Conservation (phyloP, 2,797 vertebrate genomes). For the Cheirogaleus major region DNA sequence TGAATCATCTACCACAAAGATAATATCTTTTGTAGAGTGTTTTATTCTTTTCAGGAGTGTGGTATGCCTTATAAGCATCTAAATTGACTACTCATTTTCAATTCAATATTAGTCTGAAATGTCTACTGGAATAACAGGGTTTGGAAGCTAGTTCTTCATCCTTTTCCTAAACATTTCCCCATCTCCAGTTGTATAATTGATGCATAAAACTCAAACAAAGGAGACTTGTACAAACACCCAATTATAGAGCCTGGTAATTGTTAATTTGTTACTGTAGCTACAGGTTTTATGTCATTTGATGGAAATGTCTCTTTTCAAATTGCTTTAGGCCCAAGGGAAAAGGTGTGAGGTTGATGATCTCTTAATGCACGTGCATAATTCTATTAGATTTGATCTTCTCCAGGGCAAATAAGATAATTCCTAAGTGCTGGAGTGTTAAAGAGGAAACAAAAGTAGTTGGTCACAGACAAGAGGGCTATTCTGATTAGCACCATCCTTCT, state of each 20-base stretch:
- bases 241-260: constrained; percentile 36
- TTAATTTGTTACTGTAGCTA: constrained; percentile 63
- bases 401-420: constrained; percentile 17
- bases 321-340: constrained; percentile 54
- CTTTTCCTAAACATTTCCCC: neutral
- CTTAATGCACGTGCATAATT: constrained; percentile 59
- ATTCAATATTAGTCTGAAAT: constrained; percentile 1
- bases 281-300: constrained; percentile 60
- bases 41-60: neutral
- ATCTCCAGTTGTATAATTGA: constrained; percentile 20
- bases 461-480: neutral
- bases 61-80: neutral
- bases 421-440: neutral
- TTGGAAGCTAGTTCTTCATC: neutral
- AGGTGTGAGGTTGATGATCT: constrained; percentile 51
- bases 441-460: neutral
- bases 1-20: neutral
- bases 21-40: neutral
- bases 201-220: constrained; percentile 30
- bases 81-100: neutral
- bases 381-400: constrained; percentile 50
- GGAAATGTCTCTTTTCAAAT: constrained; percentile 57
- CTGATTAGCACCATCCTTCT: neutral
- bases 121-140: neutral
- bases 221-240: constrained; percentile 10